A percentile compares a stretch with the other conserved stretches of the same genome.
phyloP scores from a whole-genome alignment of 2,113 vertebrate species.

The Gnathonemus echidnorhynchus region DNA sequence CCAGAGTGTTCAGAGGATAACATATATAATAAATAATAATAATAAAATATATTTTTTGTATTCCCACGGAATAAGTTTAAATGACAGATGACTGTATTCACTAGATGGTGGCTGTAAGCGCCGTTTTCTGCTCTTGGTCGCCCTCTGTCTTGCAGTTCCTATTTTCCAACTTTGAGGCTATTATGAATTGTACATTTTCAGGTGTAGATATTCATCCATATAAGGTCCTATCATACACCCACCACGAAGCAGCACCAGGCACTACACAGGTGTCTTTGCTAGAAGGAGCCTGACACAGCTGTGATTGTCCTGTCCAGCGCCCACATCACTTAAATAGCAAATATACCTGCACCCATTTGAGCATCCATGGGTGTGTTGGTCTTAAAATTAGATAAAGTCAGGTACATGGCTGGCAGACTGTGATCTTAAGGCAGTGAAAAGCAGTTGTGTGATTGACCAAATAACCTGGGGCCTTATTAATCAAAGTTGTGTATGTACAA shows the following conservation, averaged over 20 bases:
- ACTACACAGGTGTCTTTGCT: background rate
- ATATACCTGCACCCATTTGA: background rate
- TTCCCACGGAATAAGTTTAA: background rate
- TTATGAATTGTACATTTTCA: background rate
- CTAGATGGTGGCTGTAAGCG: background rate
- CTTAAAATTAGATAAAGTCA: background rate
- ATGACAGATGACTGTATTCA: background rate
- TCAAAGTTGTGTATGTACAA: background rate
- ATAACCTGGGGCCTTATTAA: background rate
- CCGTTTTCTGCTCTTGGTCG: background rate
- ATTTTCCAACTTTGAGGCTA: background rate
- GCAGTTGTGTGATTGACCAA: background rate
- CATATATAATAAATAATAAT: background rate
- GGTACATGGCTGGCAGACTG: background rate
- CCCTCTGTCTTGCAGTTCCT: background rate
- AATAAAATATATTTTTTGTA: background rate
- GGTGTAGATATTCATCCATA: background rate
- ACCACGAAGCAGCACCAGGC: background rate
- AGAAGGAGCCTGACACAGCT: background rate
- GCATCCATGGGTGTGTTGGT: background rate
- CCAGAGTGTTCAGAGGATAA: background rate
- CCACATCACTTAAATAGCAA: background rate
- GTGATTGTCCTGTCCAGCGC: background rate
- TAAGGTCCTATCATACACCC: background rate
- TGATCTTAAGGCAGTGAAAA: background rate